Percentiles rank a stretch among this genome's conserved stretches.
phyloP scores from a whole-genome alignment of 1,140 invertebrate species.

The Harlomillsia oculata region DNA sequence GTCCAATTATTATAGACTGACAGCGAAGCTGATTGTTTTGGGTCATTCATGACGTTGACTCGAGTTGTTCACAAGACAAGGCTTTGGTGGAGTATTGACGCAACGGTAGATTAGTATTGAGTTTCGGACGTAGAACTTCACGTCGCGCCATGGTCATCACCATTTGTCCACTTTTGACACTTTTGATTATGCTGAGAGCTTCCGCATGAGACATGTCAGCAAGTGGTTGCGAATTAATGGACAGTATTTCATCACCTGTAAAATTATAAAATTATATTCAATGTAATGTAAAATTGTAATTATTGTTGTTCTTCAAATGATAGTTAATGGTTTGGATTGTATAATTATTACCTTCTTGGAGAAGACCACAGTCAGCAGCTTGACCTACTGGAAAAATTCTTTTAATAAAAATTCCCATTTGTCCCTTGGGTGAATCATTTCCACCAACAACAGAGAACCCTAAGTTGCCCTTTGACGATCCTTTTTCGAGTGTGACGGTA shows the following conservation, averaged over 20 bases:
- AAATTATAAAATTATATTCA: background rate
- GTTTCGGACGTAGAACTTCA: conserved; percentile 16
- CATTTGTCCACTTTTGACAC: conserved; percentile 46
- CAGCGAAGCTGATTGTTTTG: too few species aligned
- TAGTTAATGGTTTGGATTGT: too few species aligned
- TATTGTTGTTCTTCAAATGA: too few species aligned
- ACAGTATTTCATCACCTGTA: conserved; percentile 50
- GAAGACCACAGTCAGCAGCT: conserved; percentile 69
- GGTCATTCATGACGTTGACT: too few species aligned
- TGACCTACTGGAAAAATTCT: conserved; percentile 78
- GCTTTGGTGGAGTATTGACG: conserved; percentile 10
- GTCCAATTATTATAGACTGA: too few species aligned
- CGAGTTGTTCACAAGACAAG: conserved; percentile 21
- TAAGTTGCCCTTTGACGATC: conserved; percentile 68
- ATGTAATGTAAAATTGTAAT: too few species aligned
- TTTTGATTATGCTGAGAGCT: conserved; percentile 47
- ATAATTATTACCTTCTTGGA: conserved; percentile 71
- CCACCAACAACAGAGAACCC: conserved; percentile 89
- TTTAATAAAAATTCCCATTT: conserved; percentile 81
- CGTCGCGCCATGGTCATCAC: conserved; percentile 43
- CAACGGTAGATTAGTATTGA: background rate
- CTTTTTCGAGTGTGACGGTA: conserved; percentile 71
- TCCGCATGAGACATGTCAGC: conserved; percentile 45
- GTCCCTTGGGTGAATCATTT: conserved; percentile 74
- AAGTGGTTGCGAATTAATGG: conserved; percentile 44